Evolutionary conservation across 1,140 invertebrate genomes (phyloP), one percentile per base, ranked within the genome.

Genomic region (Elysia chlorotica): DNA sequence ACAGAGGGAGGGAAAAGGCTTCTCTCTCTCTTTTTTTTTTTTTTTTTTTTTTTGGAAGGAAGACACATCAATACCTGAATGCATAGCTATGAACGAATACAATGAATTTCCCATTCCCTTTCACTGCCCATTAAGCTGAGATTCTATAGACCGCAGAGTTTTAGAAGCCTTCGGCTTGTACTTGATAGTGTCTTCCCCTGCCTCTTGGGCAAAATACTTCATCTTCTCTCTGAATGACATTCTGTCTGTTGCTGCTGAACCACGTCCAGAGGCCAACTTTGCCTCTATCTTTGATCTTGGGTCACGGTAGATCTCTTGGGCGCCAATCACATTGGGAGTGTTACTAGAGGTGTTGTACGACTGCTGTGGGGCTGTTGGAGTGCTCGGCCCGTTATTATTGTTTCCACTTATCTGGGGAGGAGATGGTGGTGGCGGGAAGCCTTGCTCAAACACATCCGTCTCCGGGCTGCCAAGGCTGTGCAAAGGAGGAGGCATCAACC

Each of bases 241-340:
- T 54, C 82, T 76, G 35, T 86, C 84, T 10, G 76, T 37, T 19
- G 38, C 79, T 65, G 62, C 66, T 48, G 72, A 79, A 56, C 77
- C 77, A 0, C 54, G 54, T 3, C 25, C 37, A 30, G 79, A 74
- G 5, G 79, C 80, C 67, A 81, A 83, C 73, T 82, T 79, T 36
- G 88, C 86, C 65, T 85, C 81, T 37, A 89, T 86, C 38, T 86
- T 73, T 31, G 80, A 80, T 19, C 88, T 76, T 0, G 88, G 88
- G 73, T 89, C 88, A 21, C 87, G 81, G 75, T 89, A 89, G 2
- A 89, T 81, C 79, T 89, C 88, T 74, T 89, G 86, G 1, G 86
- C 79, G 21, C 88, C 88, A 65, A 88, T 85, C 10, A 86, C 84
- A 41, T 76, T 79, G 5, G 85, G 84, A 0, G 83, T 86, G 56